Conservation (phyloP, 2,113 vertebrate species). For the Brevimyrus niger region DNA sequence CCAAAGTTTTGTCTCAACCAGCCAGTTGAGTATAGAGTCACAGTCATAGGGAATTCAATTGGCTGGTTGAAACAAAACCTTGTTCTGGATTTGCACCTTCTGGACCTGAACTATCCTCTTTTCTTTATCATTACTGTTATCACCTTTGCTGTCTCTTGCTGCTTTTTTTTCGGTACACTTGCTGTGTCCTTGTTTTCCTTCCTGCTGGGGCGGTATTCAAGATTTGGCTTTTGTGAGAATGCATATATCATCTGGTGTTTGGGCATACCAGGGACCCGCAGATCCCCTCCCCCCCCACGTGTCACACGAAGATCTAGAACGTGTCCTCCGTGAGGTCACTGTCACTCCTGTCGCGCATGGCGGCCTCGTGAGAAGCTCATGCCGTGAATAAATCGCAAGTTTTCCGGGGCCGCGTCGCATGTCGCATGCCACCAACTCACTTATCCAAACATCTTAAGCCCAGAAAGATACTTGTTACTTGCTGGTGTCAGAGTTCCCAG, state of each 20-base stretch:
- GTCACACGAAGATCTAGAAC: background rate
- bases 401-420: background rate
- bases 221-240: background rate
- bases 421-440: background rate
- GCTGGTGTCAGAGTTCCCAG: background rate
- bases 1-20: too few relatives aligned
- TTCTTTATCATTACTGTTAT: background rate
- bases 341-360: background rate
- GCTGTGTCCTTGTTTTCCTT: background rate
- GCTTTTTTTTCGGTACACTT: background rate
- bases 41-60: too few relatives aligned
- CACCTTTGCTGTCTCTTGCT: background rate
- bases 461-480: background rate
- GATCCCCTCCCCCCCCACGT: background rate
- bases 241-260: background rate
- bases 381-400: background rate
- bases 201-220: background rate
- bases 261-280: background rate
- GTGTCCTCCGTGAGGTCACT: background rate
- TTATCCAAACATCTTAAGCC: background rate
- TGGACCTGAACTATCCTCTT: too few relatives aligned
- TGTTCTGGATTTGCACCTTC: too few relatives aligned
- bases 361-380: background rate
- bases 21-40: too few relatives aligned
- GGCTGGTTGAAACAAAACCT: too few relatives aligned